These are phyloP conservation scores for Heliconius hewitsoni DNA, from an alignment of 1,140 invertebrate genomes.

Conservation along the genomic window DNA sequence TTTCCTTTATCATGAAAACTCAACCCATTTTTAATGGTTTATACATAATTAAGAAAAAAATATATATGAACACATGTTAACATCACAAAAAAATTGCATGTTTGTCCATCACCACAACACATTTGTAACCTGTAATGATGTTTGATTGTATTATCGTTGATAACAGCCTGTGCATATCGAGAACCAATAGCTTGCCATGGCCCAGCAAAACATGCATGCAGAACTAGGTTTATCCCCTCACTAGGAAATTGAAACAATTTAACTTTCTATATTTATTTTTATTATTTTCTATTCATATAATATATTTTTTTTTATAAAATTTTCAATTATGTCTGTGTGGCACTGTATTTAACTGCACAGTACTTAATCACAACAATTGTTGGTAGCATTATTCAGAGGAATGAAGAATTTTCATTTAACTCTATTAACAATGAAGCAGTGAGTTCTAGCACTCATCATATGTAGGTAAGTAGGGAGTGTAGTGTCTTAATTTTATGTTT, in stretches of 20 bases:
- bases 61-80: slow-evolving; percentile 13
- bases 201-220: slow-evolving; percentile 61
- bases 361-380: too few relatives aligned
- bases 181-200: slow-evolving; percentile 58
- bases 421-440: too few relatives aligned
- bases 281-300: not conserved
- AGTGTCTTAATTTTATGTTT: too few relatives aligned
- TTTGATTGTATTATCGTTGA: slow-evolving; percentile 69
- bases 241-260: slow-evolving; percentile 46
- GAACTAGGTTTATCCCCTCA: slow-evolving; percentile 61
- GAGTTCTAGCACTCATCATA: too few relatives aligned
- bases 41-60: too few relatives aligned
- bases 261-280: not conserved
- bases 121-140: slow-evolving; percentile 62
- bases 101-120: slow-evolving; percentile 47
- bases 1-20: too few relatives aligned
- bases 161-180: slow-evolving; percentile 61
- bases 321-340: not conserved
- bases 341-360: too few relatives aligned
- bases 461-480: too few relatives aligned
- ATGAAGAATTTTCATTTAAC: not conserved
- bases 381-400: too few relatives aligned
- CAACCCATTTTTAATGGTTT: too few relatives aligned
- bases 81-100: slow-evolving; percentile 16
- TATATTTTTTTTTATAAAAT: not conserved